Conservation (phyloP, 2,797 vertebrate species). For the Anomalospiza imberbis region DNA sequence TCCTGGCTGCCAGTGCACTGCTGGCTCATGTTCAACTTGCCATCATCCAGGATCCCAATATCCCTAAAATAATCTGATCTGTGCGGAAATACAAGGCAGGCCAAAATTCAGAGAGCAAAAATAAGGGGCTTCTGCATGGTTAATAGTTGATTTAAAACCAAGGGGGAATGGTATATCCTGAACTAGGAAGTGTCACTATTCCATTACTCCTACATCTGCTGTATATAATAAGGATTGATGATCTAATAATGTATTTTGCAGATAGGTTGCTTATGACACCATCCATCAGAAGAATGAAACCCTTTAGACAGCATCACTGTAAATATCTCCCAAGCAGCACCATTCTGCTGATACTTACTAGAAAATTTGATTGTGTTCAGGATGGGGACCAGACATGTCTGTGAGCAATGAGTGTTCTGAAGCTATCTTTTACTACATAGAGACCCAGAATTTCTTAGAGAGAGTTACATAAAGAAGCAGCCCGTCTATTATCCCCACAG, state of each 20-base stretch:
- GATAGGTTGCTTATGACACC: not conserved
- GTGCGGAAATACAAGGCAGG: not conserved
- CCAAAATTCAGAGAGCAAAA: not conserved
- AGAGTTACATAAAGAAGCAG: not conserved
- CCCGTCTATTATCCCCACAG: not conserved
- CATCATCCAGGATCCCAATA: fast-evolving
- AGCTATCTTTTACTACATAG: not conserved
- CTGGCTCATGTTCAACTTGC: fast-evolving
- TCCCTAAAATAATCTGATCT: not conserved
- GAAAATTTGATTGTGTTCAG: not conserved
- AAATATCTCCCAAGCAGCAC: not conserved
- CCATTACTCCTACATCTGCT: not conserved
- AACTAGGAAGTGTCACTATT: not conserved
- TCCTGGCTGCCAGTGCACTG: not conserved
- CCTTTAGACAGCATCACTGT: not conserved
- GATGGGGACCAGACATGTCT: not conserved
- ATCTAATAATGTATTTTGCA: not conserved
- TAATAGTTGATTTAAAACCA: not conserved
- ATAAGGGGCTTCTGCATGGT: not conserved
- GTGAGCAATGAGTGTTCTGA: not conserved
- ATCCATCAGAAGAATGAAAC: not conserved
- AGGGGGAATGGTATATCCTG: not conserved
- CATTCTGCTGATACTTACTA: not conserved
- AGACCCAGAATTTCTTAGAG: not conserved
- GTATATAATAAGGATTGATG: not conserved